These are phyloP conservation scores for Paelopatides confundens DNA, from an alignment of 53 echinoderm and acorn worm genomes.

Conservation along the genomic window DNA sequence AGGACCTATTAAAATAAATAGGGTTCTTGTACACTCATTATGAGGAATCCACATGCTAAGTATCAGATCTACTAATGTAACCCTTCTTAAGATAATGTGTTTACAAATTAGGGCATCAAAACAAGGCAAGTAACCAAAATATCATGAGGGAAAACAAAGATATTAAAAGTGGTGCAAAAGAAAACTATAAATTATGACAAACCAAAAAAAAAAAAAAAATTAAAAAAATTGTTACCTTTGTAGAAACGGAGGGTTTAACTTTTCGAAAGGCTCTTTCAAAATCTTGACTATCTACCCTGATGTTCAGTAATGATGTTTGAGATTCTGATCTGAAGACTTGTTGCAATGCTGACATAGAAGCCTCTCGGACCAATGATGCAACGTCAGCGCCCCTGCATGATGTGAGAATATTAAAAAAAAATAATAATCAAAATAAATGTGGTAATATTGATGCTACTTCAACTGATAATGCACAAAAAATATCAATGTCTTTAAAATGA, in stretches of 20 bases:
- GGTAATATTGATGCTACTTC: too few relatives aligned
- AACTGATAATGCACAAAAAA: neutral
- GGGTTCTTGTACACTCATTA: neutral
- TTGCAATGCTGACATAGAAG: conserved; percentile 91
- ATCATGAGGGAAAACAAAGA: too few relatives aligned
- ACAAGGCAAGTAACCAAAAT: too few relatives aligned
- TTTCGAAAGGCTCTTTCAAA: conserved; percentile 91
- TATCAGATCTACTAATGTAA: neutral
- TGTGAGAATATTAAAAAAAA: neutral
- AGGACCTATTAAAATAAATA: neutral
- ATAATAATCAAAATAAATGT: neutral
- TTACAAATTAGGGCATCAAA: too few relatives aligned
- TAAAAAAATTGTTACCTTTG: conserved; percentile 77
- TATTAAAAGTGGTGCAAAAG: too few relatives aligned
- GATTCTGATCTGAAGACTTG: conserved; percentile 32
- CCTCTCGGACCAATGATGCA: conserved; percentile 92
- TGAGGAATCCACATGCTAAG: neutral
- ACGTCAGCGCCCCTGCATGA: conserved; percentile 91
- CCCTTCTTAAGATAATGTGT: neutral
- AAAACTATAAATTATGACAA: too few relatives aligned
- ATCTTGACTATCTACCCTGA: conserved; percentile 66
- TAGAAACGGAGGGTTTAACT: conserved; percentile 91
- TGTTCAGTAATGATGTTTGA: neutral
- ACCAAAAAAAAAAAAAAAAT: too few relatives aligned
- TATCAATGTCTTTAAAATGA: too few relatives aligned